Conservation (phyloP, 2,888 invertebrate species). For the Pollenia amentaria region DNA sequence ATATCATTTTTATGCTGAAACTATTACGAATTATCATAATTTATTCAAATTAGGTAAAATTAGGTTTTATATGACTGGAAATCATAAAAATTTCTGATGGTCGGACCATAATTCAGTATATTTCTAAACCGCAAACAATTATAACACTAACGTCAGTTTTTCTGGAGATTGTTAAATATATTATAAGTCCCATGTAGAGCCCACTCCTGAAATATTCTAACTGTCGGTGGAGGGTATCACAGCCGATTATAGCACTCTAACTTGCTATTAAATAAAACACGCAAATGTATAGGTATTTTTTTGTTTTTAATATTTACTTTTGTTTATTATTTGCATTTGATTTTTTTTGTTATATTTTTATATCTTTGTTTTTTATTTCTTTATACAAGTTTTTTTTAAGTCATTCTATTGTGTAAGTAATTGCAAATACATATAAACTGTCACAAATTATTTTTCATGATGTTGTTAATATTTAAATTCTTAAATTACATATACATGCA, state of each 20-base stretch:
- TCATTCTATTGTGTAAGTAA: constrained; percentile 41
- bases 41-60: too few relatives aligned
- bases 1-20: too few relatives aligned
- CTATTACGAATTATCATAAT: too few relatives aligned
- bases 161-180: too few relatives aligned
- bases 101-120: too few relatives aligned
- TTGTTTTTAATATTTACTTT: constrained; percentile 58
- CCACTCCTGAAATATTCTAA: too few relatives aligned
- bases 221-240: too few relatives aligned
- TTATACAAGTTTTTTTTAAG: constrained; percentile 62
- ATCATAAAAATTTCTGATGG: too few relatives aligned
- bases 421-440: constrained; percentile 16
- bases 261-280: constrained; percentile 16
- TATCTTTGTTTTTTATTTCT: constrained; percentile 56
- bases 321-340: constrained; percentile 69
- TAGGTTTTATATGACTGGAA: too few relatives aligned
- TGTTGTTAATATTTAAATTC: constrained; percentile 7
- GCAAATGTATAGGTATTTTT: not conserved
- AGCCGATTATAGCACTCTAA: not conserved
- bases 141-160: too few relatives aligned
- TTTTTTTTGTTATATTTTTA: constrained; percentile 64
- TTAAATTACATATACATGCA: constrained; percentile 35
- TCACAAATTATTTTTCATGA: constrained; percentile 26
- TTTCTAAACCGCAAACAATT: too few relatives aligned
- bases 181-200: too few relatives aligned